Base-by-base conservation (phyloP, 2,797 vertebrate genomes). In the Gadopsis bispinosus region DNA sequence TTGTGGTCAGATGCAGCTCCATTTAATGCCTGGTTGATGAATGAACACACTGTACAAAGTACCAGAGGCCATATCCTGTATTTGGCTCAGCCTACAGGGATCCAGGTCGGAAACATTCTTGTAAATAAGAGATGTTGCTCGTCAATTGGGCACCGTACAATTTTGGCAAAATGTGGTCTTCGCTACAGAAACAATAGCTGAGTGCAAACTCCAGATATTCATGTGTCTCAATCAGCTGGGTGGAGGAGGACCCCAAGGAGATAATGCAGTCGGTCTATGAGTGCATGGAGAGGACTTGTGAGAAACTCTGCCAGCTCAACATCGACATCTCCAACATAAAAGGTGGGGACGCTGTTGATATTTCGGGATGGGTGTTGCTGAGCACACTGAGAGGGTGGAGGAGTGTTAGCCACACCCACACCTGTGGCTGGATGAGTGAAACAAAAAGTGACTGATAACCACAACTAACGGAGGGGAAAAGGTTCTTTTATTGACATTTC, bases 241-340 rank as follows among this genome's bases (percentile, higher is more conserved):
- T 99, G 83, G 98, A 99, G 88, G 96, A 97, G 91, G 97, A 99
- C 86, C 97, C 98, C 43, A 96, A 92, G 82, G 97, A 99, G 93
- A 98, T 99, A 71, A 87, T 99, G 31, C 94, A 95, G 33, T 98
- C 98, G 5, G 97, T 99, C 37, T 95, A 97, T 51, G 97, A 99
- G 86, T 99, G 98, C 85, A 95, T 99, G 79, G 97, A 99, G 93
- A 96, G 84, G 87, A 97, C 97, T 0, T 99, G 97, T 86, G 97
- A 98, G 91, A 98, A 99, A 87, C 94, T 99, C 50, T 81, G 83
- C 10, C 91, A 97, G 78, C 96, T 97, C 79, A 95, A 96, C 90
- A 95, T 99, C 63, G 91, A 97, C 80, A 81, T 98, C 88, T 91
- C 95, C 84, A 96, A 95, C 83, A 97, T 99, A 69, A 99, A 98